Base-by-base conservation (phyloP, 2,113 vertebrate species). In the Laticauda colubrina region DNA sequence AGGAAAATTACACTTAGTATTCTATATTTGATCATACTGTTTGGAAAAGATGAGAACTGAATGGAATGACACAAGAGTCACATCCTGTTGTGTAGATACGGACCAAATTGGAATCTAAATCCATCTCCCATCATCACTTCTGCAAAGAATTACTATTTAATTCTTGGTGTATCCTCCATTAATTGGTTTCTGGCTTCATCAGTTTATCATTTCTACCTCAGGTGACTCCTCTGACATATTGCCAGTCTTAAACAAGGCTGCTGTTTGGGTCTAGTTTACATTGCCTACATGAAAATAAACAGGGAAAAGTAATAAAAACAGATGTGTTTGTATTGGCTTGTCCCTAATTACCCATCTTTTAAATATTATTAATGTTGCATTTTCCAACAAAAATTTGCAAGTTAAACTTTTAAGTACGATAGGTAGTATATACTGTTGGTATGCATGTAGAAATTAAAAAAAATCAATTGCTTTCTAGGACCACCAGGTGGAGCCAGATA, bases 401-500 rank as follows among this genome's bases (percentile, higher is more conserved):
- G 75, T 3, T 21, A 81, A 81, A 81, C 34, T 39, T 81, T 1
- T 43, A 81, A 21, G 75, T 81, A 39, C 61, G n/a, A 26, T 64
- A 64, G 29, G 29, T 64, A 20, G 14, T 69, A 18, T 15, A 75
- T 20, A 64, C 10, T 64, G 4, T 69, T 69, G 61, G 61, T 69
- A 39, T 39, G 34, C 15, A 3, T 21, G 18, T 81, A 57, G 15
- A 91, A 91, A 56, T 43, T 51, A 85, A 56, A 43, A n/a, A 56
- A 56, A 89, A 89, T 21, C 39, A 21, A 24, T 39, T 89, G 34
- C 39, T 89, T 29, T 53, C 23, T 92, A 43, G 0, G 26, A 54
- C 45, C 92, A 90, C 55, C 45, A 87, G 92, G 34, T 93, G 92
- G 92, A 89, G 48, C 75, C 81, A 87, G 45, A 61, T 39, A 90